A percentile compares a stretch with the other conserved stretches of the same genome.
Conservation (phyloP, 2,113 vertebrate species). For the Bubo scandiacus region DNA sequence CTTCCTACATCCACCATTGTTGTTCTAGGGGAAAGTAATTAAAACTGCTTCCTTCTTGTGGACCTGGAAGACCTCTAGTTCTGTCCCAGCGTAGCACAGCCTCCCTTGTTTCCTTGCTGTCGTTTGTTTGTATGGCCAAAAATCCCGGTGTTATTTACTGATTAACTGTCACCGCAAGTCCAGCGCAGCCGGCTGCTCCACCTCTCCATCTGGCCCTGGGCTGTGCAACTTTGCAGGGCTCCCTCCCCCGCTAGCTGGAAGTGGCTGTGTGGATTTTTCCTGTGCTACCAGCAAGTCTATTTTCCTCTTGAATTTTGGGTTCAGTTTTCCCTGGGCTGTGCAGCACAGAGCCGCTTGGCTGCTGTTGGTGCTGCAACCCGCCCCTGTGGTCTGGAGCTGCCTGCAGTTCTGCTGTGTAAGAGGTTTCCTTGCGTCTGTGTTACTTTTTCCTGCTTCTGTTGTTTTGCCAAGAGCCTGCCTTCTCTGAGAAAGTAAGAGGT, state of each 20-base stretch:
- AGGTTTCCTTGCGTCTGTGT: not conserved
- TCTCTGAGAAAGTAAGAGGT: not conserved
- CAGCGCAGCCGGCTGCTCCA: not conserved
- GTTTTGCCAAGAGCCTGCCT: not conserved
- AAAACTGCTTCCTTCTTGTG: not conserved
- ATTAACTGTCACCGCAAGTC: not conserved
- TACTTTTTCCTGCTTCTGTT: not conserved
- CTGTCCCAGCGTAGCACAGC: not conserved
- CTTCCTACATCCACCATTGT: not conserved
- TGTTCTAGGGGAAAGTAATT: not conserved
- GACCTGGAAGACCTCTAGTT: not conserved
- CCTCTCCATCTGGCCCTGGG: not conserved
- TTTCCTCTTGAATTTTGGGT: not conserved
- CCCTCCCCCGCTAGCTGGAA: not conserved
- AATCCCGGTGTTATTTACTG: not conserved
- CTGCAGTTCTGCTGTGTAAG: not conserved
- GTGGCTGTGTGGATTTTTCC: not conserved
- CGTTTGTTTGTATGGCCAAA: fast-evolving
- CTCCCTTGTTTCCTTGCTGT: not conserved
- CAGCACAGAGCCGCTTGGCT: not conserved
- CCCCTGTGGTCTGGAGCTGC: not conserved
- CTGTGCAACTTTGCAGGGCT: not conserved
- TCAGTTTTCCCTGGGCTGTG: not conserved
- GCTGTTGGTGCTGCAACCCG: not conserved
- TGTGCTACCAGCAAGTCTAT: not conserved